Evolutionary conservation across 2,888 invertebrate genomes (phyloP), one percentile per base, ranked within the genome.

Genomic region (Dendrolimus houi): DNA sequence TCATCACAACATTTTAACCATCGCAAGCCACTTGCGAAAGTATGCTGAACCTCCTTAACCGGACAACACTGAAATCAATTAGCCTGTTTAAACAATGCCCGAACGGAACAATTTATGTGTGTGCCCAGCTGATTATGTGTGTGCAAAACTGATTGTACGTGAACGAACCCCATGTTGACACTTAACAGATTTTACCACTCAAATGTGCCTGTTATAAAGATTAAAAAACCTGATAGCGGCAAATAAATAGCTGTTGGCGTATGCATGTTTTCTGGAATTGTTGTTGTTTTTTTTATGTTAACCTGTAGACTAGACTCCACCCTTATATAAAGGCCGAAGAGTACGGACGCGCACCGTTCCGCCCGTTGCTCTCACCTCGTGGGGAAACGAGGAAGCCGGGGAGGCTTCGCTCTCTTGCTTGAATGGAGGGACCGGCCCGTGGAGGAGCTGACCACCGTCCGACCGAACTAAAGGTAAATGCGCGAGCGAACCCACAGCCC

Each of bases 1-100:
- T 29, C 29, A 29, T 29, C 29, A 29, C 29, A 29, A 29, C 29
- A 6, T 3, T 1, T 17, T 29, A 29, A 29, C 6, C 3, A 29
- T 29, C 29, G 29, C 6, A 6, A 29, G 3, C 29, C 29, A 29
- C 47, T 47, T 10, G 12, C 47, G 12, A 47, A 47, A 47, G 6
- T 12, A 12, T 47, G 47, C 47, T 47, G 9, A 12, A 47, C 9
- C 12, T 47, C 55, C 55, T 56, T 55, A 56, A 56, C 55, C 53
- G 59, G 71, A 62, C 67, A 62, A 66, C 65, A 70, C 76, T 70
- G 72, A 78, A 83, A 83, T 81, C 86, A 85, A 87, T 87, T 87
- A 87, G 81, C 79, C 70, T 75, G 58, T 55, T 74, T 72, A 82
- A 75, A 83, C 81, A 81, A 68, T 61, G 64, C 67, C 65, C 61